Evolutionary conservation across 2,888 invertebrate genomes (phyloP).

Genomic region (Falcaria lacertinaria): DNA sequence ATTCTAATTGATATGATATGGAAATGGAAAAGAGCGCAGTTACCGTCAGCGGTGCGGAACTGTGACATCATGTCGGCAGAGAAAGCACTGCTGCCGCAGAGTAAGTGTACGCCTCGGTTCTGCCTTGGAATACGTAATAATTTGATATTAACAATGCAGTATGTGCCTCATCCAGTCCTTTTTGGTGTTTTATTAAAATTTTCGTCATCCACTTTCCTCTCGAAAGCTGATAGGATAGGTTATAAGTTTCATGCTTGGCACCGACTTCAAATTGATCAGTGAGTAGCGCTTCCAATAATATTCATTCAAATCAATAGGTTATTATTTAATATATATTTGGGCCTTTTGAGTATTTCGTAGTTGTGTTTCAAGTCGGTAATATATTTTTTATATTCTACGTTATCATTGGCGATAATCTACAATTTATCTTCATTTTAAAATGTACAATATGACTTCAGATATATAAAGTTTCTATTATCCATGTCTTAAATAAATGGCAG

Average conservation of each 20-base stretch:
- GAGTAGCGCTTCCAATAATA: no score
- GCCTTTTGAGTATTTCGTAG: no score
- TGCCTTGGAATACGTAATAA: neutral
- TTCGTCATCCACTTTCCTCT: neutral
- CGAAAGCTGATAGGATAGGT: neutral
- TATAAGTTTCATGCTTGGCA: neutral
- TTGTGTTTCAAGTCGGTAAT: no score
- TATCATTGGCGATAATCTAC: no score
- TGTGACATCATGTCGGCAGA: conserved; percentile 27
- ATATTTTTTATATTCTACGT: no score
- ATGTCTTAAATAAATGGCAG: no score
- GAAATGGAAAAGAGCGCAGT: conserved; percentile 12
- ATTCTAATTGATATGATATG: conserved; percentile 5
- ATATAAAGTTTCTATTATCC: no score
- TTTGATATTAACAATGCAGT: neutral
- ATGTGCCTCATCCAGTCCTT: neutral
- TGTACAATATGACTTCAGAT: no score
- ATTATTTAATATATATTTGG: no score
- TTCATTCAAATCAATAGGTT: no score
- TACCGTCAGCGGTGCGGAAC: conserved; percentile 11
- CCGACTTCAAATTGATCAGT: no score
- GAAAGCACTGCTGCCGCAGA: conserved; percentile 18
- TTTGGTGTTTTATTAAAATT: neutral
- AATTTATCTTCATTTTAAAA: no score
- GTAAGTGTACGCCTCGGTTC: neutral